Conservation (phyloP, 2,888 invertebrate species). For the Hydroisotoma schaefferi region DNA sequence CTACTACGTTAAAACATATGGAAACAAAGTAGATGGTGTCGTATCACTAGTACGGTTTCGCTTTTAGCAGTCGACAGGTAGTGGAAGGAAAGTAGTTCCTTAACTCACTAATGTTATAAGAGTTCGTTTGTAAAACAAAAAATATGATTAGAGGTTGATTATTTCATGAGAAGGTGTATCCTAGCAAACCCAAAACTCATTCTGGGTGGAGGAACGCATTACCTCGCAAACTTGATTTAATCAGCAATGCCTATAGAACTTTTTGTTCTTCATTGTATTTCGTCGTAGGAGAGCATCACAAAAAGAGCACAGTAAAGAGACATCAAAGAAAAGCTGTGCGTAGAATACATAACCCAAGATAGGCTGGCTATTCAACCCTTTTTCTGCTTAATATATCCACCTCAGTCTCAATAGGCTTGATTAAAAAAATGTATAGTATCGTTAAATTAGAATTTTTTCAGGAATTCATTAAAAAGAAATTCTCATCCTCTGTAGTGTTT, state of each 20-base stretch:
- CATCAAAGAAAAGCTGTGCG: neutral
- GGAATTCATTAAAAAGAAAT: too few relatives aligned
- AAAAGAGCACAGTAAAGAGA: neutral
- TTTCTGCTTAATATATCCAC: conserved; percentile 1
- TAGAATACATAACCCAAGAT: neutral
- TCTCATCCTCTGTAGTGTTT: too few relatives aligned
- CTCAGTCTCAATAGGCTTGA: conserved; percentile 1
- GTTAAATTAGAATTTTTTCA: too few relatives aligned
- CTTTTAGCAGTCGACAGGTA: too few relatives aligned
- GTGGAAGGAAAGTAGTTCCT: too few relatives aligned
- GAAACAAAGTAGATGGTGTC: too few relatives aligned
- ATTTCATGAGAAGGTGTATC: conserved; percentile 31
- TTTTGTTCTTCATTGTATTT: neutral
- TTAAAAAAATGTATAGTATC: too few relatives aligned
- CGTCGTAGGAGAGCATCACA: neutral
- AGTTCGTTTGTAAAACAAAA: conserved; percentile 3
- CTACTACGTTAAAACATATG: too few relatives aligned
- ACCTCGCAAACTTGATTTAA: conserved; percentile 45
- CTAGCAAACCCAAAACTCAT: conserved; percentile 27
- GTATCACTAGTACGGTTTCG: too few relatives aligned
- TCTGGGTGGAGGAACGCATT: conserved; percentile 45
- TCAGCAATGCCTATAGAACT: conserved; percentile 27
- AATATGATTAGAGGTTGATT: conserved; percentile 25
- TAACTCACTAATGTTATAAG: too few relatives aligned
- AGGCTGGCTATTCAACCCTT: conserved; percentile 4